Evolutionary conservation across 2,888 invertebrate species (phyloP), one percentile per base, ranked within the genome.

Genomic region (Phyllotreta striolata): DNA sequence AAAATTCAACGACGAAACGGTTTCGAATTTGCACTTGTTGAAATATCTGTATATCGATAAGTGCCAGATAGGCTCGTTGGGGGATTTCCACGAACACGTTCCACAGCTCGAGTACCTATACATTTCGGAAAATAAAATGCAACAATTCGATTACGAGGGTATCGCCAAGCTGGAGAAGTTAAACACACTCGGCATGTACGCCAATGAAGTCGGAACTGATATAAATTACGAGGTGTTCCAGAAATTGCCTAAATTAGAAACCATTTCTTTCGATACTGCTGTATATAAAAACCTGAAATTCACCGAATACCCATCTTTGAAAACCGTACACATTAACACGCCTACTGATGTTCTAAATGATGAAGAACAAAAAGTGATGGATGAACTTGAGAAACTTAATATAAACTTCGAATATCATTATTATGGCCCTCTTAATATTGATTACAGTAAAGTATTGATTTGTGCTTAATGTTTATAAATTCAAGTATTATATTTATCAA

Each of bases 111-210:
- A 47, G 49, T 24, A 35, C 9, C 40, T 65, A 10, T 7, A n/a
- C 44, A 55, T 65, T 47, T 49, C 38, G 13, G 43, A 61, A 10
- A 65, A 55, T 38, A 57, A 62, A 56, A 62, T 65, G 5, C 55
- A 35, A 24, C 44, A 65, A 4, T 40, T 65, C 8, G 44, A 65
- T 47, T 49, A 24, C 35, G 49, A 35, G 0, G n/a, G 57, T 14
- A 58, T 65, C n/a, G 38, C 58, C 6, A 58, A 61, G 24, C 40
- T 65, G 8, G 5, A 8, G 14, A 65, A 62, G 7, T 55, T 65
- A 4, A 49, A 58, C 12, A n/a, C 38, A 8, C 44, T 65, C 3
- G 40, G 43, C 35, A 41, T 62, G 2, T 54, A 55, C 43, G 54
- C 52, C 35, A 65, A 58, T 54, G 52, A 46, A 56, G 62, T 55